Percentiles rank a stretch among this genome's conserved stretches.
Conservation (phyloP, 2,113 vertebrate genomes). For the Hyla sarda region DNA sequence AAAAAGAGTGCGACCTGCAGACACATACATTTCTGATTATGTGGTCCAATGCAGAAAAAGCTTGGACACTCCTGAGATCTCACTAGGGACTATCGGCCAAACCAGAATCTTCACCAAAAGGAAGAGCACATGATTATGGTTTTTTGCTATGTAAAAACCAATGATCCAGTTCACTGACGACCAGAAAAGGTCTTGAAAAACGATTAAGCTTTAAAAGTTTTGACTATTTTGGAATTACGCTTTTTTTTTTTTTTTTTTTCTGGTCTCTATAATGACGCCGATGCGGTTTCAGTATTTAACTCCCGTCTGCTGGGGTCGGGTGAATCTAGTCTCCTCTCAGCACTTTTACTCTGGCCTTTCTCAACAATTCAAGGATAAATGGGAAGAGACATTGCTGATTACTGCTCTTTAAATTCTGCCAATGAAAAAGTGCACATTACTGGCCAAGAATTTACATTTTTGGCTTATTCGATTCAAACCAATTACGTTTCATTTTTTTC, state of each 20-base stretch:
- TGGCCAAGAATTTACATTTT: slow-evolving; percentile 71
- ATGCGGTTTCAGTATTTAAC: background rate
- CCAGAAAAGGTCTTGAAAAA: too few species aligned
- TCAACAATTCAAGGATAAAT: slow-evolving; percentile 81
- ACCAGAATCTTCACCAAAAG: too few species aligned
- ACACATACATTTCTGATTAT: too few species aligned
- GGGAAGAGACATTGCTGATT: slow-evolving; percentile 77
- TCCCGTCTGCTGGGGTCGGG: background rate
- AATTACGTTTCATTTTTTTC: slow-evolving; percentile 68
- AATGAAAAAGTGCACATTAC: slow-evolving; percentile 15
- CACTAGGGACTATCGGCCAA: too few species aligned
- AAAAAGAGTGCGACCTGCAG: too few species aligned
- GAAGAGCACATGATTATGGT: too few species aligned
- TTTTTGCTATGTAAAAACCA: too few species aligned
- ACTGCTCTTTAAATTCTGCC: slow-evolving; percentile 21
- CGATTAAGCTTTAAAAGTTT: background rate
- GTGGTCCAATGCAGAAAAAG: too few species aligned
- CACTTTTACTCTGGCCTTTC: slow-evolving; percentile 70
- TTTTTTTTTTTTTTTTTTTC: too few species aligned
- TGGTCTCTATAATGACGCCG: background rate
- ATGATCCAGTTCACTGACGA: too few species aligned
- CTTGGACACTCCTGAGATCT: too few species aligned
- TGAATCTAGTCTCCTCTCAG: slow-evolving; percentile 61
- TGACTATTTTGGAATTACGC: background rate
- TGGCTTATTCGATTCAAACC: slow-evolving; percentile 70